Conservation (phyloP, 2,888 invertebrate species). For the Tillus elongatus region DNA sequence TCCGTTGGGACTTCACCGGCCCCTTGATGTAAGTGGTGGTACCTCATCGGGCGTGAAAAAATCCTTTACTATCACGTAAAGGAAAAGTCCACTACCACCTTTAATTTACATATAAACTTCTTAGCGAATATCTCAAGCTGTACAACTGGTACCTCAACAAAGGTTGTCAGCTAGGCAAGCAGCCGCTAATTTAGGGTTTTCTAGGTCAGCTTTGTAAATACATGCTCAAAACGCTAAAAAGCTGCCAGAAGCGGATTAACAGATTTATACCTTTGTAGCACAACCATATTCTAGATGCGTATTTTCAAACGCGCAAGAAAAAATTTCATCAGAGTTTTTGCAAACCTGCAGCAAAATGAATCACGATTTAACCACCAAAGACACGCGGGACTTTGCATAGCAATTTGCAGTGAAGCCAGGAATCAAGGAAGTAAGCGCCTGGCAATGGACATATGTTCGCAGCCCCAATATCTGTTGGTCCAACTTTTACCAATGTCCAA, state of each 20-base stretch:
- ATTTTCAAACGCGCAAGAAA: constrained; percentile 3
- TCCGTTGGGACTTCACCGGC: too few relatives aligned
- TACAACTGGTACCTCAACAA: not conserved
- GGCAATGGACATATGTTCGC: too few relatives aligned
- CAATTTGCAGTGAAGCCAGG: constrained; percentile 2
- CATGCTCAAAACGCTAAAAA: constrained; percentile 2
- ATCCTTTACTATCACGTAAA: too few relatives aligned
- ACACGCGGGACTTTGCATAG: not conserved
- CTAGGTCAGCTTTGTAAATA: constrained; percentile 1
- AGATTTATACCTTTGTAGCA: not conserved
- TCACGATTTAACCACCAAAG: constrained; percentile 4
- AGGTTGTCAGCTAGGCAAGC: constrained; percentile 1
- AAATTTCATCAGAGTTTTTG: not conserved
- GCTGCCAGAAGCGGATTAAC: not conserved
- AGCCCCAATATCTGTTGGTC: too few relatives aligned
- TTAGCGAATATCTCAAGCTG: not conserved
- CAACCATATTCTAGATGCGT: not conserved
- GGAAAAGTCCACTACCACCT: too few relatives aligned
- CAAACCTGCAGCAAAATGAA: constrained; percentile 2
- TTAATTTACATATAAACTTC: constrained; percentile 1
- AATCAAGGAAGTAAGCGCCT: too few relatives aligned
- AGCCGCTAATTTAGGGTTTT: constrained; percentile 2
- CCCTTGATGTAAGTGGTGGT: too few relatives aligned
- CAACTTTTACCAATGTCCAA: too few relatives aligned
- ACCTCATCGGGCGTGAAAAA: too few relatives aligned